Evolutionary conservation across 2,888 invertebrate genomes (phyloP).

Genomic region (Luffia ferchaultella): DNA sequence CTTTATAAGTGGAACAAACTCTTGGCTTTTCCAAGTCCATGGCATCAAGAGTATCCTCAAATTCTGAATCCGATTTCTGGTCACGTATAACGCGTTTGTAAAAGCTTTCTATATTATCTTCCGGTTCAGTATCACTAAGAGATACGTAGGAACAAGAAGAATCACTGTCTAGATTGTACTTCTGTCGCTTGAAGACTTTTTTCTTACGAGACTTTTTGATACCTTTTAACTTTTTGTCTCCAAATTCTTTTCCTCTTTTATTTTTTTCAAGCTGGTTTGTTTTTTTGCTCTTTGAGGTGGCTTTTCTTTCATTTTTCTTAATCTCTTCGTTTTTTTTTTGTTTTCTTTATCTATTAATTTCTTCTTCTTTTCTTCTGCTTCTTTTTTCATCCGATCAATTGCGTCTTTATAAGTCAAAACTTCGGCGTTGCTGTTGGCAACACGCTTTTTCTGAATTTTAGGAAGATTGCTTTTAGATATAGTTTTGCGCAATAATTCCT

Average conservation of each 20-base stretch:
- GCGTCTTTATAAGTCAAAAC: not conserved
- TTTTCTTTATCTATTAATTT: not conserved
- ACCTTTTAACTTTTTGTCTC: too few species aligned
- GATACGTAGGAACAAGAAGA: not conserved
- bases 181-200: not conserved
- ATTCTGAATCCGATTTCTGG: not conserved
- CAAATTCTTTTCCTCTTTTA: not conserved
- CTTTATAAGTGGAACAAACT: not conserved
- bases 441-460: not conserved
- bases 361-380: not conserved
- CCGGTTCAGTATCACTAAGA: not conserved
- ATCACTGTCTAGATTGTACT: not conserved
- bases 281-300: not conserved
- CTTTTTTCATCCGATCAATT: too few species aligned
- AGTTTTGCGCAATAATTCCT: not conserved
- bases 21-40: not conserved
- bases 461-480: not conserved
- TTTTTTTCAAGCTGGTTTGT: not conserved
- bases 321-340: not conserved
- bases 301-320: not conserved
- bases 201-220: not conserved
- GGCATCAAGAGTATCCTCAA: not conserved
- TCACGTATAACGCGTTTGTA: not conserved
- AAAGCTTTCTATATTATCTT: not conserved
- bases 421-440: not conserved